Conservation (phyloP, 2,888 invertebrate species). For the Panopea generosa region DNA sequence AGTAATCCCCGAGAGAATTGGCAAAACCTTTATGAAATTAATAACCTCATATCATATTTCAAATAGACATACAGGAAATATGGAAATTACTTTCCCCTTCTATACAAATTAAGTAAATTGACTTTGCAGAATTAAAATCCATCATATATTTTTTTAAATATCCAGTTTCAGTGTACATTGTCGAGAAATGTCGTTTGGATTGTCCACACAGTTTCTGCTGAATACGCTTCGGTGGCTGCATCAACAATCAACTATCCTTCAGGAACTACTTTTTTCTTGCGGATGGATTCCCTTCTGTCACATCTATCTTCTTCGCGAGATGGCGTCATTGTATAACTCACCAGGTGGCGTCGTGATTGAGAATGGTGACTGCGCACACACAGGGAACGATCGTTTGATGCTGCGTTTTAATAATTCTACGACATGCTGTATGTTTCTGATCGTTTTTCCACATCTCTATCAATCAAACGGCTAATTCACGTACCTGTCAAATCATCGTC, state of each 20-base stretch:
- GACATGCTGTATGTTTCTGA: conserved; percentile 49
- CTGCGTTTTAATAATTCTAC: conserved; percentile 60
- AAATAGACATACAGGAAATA: conserved; percentile 29
- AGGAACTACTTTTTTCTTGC: conserved; percentile 58
- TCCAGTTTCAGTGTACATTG: conserved; percentile 41
- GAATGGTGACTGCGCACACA: conserved; percentile 55
- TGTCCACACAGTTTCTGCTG: conserved; percentile 13
- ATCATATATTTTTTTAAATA: conserved; percentile 16
- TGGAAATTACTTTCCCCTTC: conserved; percentile 8
- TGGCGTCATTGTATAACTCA: conserved; percentile 44
- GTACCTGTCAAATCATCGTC: conserved; percentile 55
- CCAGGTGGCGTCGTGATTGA: conserved; percentile 59
- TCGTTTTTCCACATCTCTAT: conserved; percentile 38
- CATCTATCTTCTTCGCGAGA: conserved; percentile 61
- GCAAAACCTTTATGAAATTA: conserved; percentile 26
- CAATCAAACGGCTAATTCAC: conserved; percentile 58
- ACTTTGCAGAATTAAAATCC: conserved; percentile 10
- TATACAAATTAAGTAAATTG: conserved; percentile 27
- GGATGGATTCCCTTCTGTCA: conserved; percentile 61
- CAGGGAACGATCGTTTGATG: conserved; percentile 56
- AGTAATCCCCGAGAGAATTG: conserved; percentile 16
- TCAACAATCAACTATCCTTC: conserved; percentile 38
- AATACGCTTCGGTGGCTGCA: conserved; percentile 29
- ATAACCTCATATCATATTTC: conserved; percentile 41
- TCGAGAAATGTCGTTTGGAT: conserved; percentile 10